phyloP scores from a whole-genome alignment of 1,140 invertebrate genomes.

The Brachionus koreanus region DNA sequence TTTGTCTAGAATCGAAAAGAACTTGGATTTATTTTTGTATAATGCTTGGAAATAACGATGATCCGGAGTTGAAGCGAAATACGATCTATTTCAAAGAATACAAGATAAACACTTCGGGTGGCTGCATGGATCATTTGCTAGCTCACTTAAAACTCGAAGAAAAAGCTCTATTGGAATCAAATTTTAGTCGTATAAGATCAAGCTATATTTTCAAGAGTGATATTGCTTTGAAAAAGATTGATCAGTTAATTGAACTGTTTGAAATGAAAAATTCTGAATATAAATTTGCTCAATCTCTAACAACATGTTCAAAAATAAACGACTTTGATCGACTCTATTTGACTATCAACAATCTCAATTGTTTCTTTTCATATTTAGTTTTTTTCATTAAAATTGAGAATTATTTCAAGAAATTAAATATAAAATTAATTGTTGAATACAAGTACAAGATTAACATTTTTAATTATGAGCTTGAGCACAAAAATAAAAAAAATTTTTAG shows the following conservation, averaged over 20 bases:
- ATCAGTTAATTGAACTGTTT: neutral
- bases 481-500: too few species aligned
- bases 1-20: neutral
- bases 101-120: neutral
- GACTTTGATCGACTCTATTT: conserved; percentile 14
- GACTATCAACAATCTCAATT: neutral
- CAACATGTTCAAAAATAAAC: neutral
- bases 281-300: neutral
- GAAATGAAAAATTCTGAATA: conserved; percentile 9
- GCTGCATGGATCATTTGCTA: neutral
- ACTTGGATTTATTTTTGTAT: conserved; percentile 41
- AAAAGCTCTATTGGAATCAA: neutral
- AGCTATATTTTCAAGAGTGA: neutral
- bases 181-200: neutral
- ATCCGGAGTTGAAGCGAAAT: neutral
- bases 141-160: conserved; percentile 2
- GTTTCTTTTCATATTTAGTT: neutral
- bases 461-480: too few species aligned
- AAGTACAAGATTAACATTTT: too few species aligned
- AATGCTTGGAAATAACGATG: conserved; percentile 17
- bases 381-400: too few species aligned
- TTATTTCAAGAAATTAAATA: too few species aligned
- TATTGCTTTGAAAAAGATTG: conserved; percentile 10
- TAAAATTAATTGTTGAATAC: too few species aligned
- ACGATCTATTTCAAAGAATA: neutral